Percentiles rank a stretch among this genome's conserved stretches.
Conservation (phyloP, 2,113 vertebrate genomes). For the Neodontobutis hainanensis region DNA sequence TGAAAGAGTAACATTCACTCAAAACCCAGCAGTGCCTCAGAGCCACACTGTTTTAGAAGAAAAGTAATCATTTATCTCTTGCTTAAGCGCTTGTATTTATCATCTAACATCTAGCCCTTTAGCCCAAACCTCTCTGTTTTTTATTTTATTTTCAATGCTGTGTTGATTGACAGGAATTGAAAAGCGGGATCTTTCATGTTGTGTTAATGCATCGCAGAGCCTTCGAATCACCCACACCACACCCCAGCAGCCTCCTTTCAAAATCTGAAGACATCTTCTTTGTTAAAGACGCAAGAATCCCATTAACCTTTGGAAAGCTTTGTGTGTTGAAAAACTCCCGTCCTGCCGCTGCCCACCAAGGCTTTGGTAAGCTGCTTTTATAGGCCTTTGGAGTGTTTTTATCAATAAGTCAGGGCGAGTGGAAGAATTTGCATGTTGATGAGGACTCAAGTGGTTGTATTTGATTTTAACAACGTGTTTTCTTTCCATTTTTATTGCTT, state of each 20-base stretch:
- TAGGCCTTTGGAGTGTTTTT: conserved; percentile 27
- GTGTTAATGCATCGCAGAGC: not conserved
- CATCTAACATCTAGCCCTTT: not conserved
- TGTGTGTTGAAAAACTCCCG: conserved; percentile 30
- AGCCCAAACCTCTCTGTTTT: not conserved
- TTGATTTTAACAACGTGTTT: not conserved
- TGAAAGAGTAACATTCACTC: too few relatives aligned
- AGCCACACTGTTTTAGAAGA: not conserved
- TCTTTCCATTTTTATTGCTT: not conserved
- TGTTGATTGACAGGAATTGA: conserved; percentile 26
- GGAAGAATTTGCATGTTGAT: conserved; percentile 47
- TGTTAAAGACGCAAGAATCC: conserved; percentile 30
- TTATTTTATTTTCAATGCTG: not conserved
- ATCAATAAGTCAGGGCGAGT: conserved; percentile 44
- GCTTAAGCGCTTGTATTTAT: not conserved
- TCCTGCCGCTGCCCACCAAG: conserved; percentile 5
- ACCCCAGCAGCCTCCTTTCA: not conserved
- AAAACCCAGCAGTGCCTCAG: not conserved
- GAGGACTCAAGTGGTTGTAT: conserved; percentile 15
- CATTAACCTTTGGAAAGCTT: conserved; percentile 62
- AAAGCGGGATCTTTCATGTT: conserved; percentile 16
- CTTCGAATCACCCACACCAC: not conserved
- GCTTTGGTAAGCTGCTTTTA: conserved; percentile 35
- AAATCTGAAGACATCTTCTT: conserved; percentile 3
- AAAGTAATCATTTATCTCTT: not conserved